Conservation (phyloP, 1,140 invertebrate species). For the Drosophila eugracilis region DNA sequence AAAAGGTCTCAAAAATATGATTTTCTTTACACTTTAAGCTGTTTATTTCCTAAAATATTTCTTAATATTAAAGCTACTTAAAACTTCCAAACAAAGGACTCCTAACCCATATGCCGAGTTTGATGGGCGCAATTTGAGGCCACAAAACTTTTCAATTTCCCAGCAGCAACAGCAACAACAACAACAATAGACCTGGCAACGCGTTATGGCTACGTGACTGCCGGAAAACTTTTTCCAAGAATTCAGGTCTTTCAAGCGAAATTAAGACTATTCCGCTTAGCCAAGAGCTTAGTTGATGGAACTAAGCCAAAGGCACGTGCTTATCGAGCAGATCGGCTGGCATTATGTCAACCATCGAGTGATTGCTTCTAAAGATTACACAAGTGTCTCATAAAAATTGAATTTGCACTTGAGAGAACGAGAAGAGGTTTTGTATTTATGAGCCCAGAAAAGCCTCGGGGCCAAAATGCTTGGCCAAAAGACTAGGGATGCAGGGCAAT, state of each 20-base stretch:
- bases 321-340: slow-evolving; percentile 69
- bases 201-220: slow-evolving; percentile 63
- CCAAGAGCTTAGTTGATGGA: slow-evolving; percentile 23
- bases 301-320: slow-evolving; percentile 70
- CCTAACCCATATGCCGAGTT: background rate
- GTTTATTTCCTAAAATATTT: background rate
- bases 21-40: background rate
- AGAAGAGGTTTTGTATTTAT: slow-evolving; percentile 44
- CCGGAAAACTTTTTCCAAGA: slow-evolving; percentile 46
- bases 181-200: slow-evolving; percentile 41
- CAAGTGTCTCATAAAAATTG: slow-evolving; percentile 66
- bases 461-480: slow-evolving; percentile 62
- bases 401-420: slow-evolving; percentile 51
- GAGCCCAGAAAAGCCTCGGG: slow-evolving; percentile 11
- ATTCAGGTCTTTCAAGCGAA: slow-evolving; percentile 55
- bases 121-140: slow-evolving; percentile 8
- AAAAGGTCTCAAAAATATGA: background rate
- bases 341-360: slow-evolving; percentile 69
- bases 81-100: background rate
- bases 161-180: slow-evolving; percentile 55
- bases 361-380: slow-evolving; percentile 19
- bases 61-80: background rate
- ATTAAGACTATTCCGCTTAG: slow-evolving; percentile 55
- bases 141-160: slow-evolving; percentile 60
- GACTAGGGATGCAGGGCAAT: slow-evolving; percentile 63